Percentiles rank a stretch among this genome's conserved stretches.
These are phyloP conservation scores for Psettodes erumei DNA, from an alignment of 2,113 vertebrate genomes.

Conservation along the genomic window DNA sequence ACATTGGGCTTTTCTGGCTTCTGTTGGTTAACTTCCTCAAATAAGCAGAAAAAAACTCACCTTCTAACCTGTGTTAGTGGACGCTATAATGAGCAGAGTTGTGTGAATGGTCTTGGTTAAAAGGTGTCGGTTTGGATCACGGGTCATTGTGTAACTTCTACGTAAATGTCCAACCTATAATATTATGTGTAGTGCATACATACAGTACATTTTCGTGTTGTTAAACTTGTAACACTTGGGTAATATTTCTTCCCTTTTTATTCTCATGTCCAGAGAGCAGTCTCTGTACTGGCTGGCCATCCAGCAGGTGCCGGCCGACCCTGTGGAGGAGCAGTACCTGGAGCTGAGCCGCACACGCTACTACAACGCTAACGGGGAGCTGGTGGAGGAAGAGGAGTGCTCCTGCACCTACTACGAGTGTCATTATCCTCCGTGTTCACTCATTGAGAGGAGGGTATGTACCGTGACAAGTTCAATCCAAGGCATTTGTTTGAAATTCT, in stretches of 20 bases:
- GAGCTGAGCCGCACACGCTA: constrained; percentile 95
- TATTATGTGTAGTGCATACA: background rate
- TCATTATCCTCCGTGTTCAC: constrained; percentile 97
- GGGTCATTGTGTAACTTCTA: background rate
- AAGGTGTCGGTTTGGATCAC: background rate
- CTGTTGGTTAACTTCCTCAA: background rate
- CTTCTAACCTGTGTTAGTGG: background rate
- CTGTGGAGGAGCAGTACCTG: constrained; percentile 97
- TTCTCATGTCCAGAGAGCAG: constrained; percentile 88
- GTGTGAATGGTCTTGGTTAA: background rate
- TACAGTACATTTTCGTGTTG: background rate
- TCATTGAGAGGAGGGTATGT: constrained; percentile 96
- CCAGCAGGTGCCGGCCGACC: constrained; percentile 97
- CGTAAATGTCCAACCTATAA: background rate
- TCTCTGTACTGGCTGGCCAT: constrained; percentile 98
- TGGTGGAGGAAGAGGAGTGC: constrained; percentile 97
- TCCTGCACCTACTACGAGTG: constrained; percentile 99
- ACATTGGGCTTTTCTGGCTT: background rate
- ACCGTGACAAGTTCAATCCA: background rate
- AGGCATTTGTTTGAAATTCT: background rate
- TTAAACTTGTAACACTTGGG: background rate
- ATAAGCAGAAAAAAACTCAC: background rate
- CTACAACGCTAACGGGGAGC: constrained; percentile 97
- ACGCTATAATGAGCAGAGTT: background rate
- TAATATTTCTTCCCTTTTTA: background rate